Percentiles rank a stretch among this genome's conserved stretches.
These are phyloP conservation scores for Hylaea fasciaria DNA, from an alignment of 2,888 invertebrate genomes.

Conservation along the genomic window DNA sequence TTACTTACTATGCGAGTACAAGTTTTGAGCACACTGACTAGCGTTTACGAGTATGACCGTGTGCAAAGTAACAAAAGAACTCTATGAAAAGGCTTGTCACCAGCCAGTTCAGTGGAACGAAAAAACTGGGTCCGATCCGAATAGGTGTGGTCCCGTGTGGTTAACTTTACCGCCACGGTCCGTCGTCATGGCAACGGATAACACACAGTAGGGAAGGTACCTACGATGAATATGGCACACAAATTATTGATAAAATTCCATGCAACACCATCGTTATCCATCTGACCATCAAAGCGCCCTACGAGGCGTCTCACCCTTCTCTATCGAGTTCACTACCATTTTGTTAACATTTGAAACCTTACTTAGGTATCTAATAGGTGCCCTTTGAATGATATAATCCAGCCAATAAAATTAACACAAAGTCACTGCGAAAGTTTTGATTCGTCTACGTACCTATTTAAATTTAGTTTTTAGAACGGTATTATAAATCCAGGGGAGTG, in stretches of 20 bases:
- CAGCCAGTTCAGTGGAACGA: conserved; percentile 54
- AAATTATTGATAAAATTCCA: conserved; percentile 78
- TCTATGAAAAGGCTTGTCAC: conserved; percentile 37
- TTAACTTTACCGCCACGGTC: conserved; percentile 66
- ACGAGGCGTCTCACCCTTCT: conserved; percentile 6
- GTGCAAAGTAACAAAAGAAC: conserved; percentile 27
- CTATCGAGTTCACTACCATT: neutral
- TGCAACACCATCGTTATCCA: conserved; percentile 45
- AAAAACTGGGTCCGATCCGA: conserved; percentile 63
- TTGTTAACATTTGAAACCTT: no score
- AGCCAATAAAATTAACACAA: no score
- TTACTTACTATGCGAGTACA: conserved; percentile 7
- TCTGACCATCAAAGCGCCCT: conserved; percentile 31
- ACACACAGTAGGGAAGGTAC: conserved; percentile 74
- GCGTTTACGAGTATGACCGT: conserved; percentile 7
- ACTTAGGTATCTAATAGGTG: no score
- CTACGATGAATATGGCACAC: conserved; percentile 50
- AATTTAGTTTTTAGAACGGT: no score
- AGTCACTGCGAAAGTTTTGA: no score
- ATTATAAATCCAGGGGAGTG: no score
- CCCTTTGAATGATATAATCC: no score
- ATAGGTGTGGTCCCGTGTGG: conserved; percentile 80
- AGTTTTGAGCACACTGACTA: conserved; percentile 23
- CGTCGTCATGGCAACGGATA: conserved; percentile 68
- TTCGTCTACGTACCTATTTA: no score